Conservation (phyloP, 1,140 invertebrate genomes). For the Charaxes varanes region DNA sequence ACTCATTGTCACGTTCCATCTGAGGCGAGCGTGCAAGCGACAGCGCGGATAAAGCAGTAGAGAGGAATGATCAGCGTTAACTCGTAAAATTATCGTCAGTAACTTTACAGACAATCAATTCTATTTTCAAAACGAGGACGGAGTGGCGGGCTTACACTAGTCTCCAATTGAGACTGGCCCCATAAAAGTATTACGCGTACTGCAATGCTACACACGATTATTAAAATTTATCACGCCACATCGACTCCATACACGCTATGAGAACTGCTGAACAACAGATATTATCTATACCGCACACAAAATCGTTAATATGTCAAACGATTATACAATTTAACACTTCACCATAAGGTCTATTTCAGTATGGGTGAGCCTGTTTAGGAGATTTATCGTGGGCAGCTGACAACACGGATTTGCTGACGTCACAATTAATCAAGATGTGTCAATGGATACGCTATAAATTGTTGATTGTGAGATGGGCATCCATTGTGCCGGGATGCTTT, state of each 20-base stretch:
- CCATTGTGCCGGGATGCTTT: too few species aligned
- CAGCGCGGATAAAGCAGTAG: too few species aligned
- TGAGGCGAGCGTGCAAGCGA: too few species aligned
- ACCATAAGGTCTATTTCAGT: background rate
- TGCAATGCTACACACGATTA: slow-evolving; percentile 15
- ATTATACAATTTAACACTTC: background rate
- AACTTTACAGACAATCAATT: too few species aligned
- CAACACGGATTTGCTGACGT: slow-evolving; percentile 23
- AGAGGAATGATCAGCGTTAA: too few species aligned
- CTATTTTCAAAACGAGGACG: too few species aligned
- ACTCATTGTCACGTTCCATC: too few species aligned
- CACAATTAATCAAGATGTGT: slow-evolving; percentile 26
- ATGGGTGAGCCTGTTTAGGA: background rate
- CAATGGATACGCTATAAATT: slow-evolving; percentile 20
- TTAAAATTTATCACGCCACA: slow-evolving; percentile 21
- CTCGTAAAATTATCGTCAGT: too few species aligned
- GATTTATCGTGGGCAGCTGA: slow-evolving; percentile 22
- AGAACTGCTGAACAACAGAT: slow-evolving; percentile 13
- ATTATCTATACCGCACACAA: slow-evolving; percentile 6
- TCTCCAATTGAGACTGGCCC: too few species aligned
- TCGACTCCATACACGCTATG: slow-evolving; percentile 17
- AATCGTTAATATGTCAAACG: background rate
- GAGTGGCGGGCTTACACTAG: too few species aligned
- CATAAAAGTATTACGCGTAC: slow-evolving; percentile 8
- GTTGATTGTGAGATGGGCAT: slow-evolving; percentile 10